Base-by-base conservation (phyloP, 2,113 vertebrate species). In the Trogon melanurus region DNA sequence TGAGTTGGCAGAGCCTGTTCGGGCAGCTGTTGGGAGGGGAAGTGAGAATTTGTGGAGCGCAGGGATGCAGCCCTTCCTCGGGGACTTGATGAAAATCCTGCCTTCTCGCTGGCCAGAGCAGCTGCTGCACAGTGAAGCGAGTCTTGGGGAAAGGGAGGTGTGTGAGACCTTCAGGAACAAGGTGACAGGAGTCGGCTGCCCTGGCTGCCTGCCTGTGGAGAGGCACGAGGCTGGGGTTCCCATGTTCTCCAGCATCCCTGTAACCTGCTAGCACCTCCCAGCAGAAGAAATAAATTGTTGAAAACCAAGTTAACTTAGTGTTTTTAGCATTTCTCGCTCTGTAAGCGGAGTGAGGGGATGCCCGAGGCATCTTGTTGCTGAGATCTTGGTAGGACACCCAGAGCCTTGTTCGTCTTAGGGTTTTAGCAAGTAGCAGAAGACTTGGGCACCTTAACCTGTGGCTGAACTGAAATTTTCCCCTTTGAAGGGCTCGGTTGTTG, bases 11-110 rank as follows among this genome's bases (percentile, higher is more conserved):
- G 75, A 93, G 65, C 57, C 90, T 36, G 6, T 86, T 84, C 56
- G 27, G 82, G 65, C 85, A 80, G 79, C 95, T 91, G 56, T 38
- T 78, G 83, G 73, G 85, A 93, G 71, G 76, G 72, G 36, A 57
- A 38, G 34, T 3, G 53, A 88, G 45, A 13, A 34, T 57, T 61
- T 16, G 23, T 69, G 76, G 54, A 66, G 38, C 10, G 1, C 22
- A 38, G 76, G 65, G 67, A 57, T 88, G 57, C 32, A 71, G 75
- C 79, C 1, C 0, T n/a, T 93, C 51, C 86, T 71, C 2, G 10
- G 72, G 73, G 61, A 20, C 38, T 88, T 88, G 15, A 82, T 79
- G 30, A 29, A 95, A 89, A 30, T 84, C 76, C 45, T 50, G 2
- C 69, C 51, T 88, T 93, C 51, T 67, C 84, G 32, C 64, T 76